Base-by-base conservation (phyloP, 2,888 invertebrate genomes). In the Trichopria drosophilae region DNA sequence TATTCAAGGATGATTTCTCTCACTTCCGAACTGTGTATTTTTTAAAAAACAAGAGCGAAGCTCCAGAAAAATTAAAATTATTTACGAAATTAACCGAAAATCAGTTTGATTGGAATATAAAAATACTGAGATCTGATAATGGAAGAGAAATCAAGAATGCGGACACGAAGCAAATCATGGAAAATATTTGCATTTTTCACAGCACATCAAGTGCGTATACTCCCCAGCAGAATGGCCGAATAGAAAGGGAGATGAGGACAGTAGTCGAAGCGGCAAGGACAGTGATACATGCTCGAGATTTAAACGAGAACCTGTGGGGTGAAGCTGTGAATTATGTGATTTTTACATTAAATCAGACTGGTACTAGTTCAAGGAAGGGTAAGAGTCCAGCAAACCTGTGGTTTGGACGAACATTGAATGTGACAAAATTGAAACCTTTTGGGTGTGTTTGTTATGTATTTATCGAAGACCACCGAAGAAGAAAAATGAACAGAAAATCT, bases 171-270 rank as follows among this genome's bases (percentile, higher is more conserved):
- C 49, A 58, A 51, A 16, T 66, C 13, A 37, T 63, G 45, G 59
- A 63, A 6, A 49, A 62, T 18, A 45, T 65, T 12, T 66, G 66
- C 54, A 51, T 69, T 4, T 58, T 61, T 42, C 62, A 64, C 34
- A 41, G 22, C 1, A 55, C 36, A 44, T 53, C 60, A 42, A 58
- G 43, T 44, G 51, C 59, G 1, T 63, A 69, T 39, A 62, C 66
- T 29, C 66, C 66, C 13, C 58, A 69, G 57, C 66, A 69, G 44
- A 71, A 68, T 50, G 64, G 66, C 10, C 31, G 67, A 43, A 65
- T 67, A 22, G 67, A 70, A 53, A 52, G 67, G 35, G 66, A 69
- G 58, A 69, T 68, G 65, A 47, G 67, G 13, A 69, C 65, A 10
- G 52, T 70, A 12, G 63, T 65, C 5, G 68, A 69, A 44, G 53